These are phyloP conservation scores for Tenthredo distinguenda DNA, from an alignment of 2,888 invertebrate species.

Conservation along the genomic window DNA sequence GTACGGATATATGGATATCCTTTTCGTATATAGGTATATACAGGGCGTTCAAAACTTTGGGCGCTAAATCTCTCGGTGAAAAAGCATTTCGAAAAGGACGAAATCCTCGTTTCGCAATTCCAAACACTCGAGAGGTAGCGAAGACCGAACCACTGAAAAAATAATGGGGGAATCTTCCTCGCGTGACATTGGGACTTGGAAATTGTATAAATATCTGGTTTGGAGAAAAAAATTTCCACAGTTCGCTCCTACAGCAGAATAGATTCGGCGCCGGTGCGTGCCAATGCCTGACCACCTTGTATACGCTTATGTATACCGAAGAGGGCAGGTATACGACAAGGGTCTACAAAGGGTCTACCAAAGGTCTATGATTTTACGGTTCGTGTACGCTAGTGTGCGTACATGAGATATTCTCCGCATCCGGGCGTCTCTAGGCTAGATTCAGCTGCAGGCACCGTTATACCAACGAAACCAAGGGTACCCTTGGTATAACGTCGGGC, in stretches of 20 bases:
- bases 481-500: constrained; percentile 32
- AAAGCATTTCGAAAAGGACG: neutral
- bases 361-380: constrained; percentile 45
- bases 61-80: neutral
- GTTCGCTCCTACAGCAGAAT: neutral
- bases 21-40: neutral
- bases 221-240: constrained; percentile 48
- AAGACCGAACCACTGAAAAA: neutral
- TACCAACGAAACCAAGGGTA: constrained; percentile 19
- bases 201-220: neutral
- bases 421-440: constrained; percentile 42
- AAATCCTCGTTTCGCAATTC: neutral
- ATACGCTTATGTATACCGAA: constrained; percentile 16
- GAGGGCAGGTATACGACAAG: constrained; percentile 45
- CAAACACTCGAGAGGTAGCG: neutral
- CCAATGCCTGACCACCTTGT: constrained; percentile 36
- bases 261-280: neutral
- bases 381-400: constrained; percentile 10
- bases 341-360: constrained; percentile 42
- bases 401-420: constrained; percentile 42
- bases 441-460: constrained; percentile 50
- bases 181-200: neutral
- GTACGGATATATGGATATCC: neutral
- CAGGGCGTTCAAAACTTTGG: neutral
- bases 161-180: neutral